Percentiles rank a stretch among this genome's conserved stretches.
Conservation (phyloP, 2,888 invertebrate genomes). For the Dendrolimus pini region DNA sequence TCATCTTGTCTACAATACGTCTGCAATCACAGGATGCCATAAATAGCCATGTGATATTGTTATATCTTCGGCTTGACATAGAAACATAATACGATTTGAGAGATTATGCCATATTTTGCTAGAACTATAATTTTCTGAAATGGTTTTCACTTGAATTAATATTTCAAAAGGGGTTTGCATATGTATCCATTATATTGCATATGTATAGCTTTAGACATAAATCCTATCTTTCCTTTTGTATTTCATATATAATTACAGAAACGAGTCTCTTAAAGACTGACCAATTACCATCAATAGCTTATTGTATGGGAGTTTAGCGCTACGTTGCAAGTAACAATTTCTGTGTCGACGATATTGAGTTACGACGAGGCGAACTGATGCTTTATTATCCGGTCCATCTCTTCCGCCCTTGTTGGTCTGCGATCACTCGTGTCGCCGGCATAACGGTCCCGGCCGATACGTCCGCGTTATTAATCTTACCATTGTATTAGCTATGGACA, state of each 20-base stretch:
- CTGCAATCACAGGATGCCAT: too few relatives aligned
- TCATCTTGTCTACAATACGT: too few relatives aligned
- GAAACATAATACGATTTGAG: too few relatives aligned
- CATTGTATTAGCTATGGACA: constrained; percentile 64
- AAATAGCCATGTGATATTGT: too few relatives aligned
- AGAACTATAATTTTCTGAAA: too few relatives aligned
- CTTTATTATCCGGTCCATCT: constrained; percentile 71
- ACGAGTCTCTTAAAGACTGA: constrained; percentile 47
- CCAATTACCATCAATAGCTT: constrained; percentile 58
- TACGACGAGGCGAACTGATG: constrained; percentile 61
- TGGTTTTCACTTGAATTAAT: too few relatives aligned
- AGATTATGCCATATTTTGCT: too few relatives aligned
- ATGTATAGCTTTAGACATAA: neutral
- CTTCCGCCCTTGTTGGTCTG: constrained; percentile 70
- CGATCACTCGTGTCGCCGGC: constrained; percentile 63
- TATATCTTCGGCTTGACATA: too few relatives aligned
- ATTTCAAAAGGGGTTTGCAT: too few relatives aligned
- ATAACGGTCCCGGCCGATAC: constrained; percentile 58
- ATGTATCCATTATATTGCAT: too few relatives aligned
- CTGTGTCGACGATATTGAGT: constrained; percentile 64
- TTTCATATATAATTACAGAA: constrained; percentile 35
- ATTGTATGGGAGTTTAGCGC: constrained; percentile 41
- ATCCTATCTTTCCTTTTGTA: neutral
- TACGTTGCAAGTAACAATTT: constrained; percentile 62
- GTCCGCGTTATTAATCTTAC: constrained; percentile 71